A percentile compares a stretch with the other conserved stretches of the same genome.
Evolutionary conservation across 2,888 invertebrate species (phyloP).

Genomic region (Erpobdella octoculata): DNA sequence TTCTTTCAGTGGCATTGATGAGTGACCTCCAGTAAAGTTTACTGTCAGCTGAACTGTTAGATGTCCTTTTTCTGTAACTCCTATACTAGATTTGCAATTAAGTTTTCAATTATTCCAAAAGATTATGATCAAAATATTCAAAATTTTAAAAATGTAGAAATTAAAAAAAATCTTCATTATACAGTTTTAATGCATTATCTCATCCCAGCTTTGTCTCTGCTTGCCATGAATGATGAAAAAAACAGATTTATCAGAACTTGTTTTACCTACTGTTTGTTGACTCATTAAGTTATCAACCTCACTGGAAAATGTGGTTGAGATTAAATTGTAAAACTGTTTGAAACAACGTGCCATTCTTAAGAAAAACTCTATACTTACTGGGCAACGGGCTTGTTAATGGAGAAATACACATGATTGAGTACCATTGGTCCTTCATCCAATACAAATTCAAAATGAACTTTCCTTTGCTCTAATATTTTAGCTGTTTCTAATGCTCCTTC

Average conservation of each 20-base stretch:
- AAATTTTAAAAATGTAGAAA: not conserved
- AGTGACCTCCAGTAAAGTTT: constrained; percentile 52
- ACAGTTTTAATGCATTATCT: no score
- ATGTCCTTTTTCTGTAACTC: constrained; percentile 54
- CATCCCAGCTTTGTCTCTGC: no score
- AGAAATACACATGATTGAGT: constrained; percentile 46
- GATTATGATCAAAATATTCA: not conserved
- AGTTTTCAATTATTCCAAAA: not conserved
- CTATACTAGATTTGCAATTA: constrained; percentile 45
- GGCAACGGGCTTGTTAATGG: constrained; percentile 43
- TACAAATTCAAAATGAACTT: constrained; percentile 52
- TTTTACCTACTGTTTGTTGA: no score
- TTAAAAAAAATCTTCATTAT: no score
- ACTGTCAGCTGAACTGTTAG: constrained; percentile 50
- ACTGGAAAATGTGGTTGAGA: no score
- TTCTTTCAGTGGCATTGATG: constrained; percentile 54
- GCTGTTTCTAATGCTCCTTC: constrained; percentile 52
- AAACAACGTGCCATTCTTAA: no score
- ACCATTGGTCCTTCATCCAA: constrained; percentile 56
- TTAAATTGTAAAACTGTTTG: no score
- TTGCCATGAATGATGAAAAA: no score
- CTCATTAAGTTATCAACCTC: no score
- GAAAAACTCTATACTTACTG: constrained; percentile 36
- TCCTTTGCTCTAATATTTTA: constrained; percentile 43
- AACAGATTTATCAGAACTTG: no score